Evolutionary conservation across 2,888 invertebrate species (phyloP), one percentile per base, ranked within the genome.

Genomic region (Ophioninae sp.): DNA sequence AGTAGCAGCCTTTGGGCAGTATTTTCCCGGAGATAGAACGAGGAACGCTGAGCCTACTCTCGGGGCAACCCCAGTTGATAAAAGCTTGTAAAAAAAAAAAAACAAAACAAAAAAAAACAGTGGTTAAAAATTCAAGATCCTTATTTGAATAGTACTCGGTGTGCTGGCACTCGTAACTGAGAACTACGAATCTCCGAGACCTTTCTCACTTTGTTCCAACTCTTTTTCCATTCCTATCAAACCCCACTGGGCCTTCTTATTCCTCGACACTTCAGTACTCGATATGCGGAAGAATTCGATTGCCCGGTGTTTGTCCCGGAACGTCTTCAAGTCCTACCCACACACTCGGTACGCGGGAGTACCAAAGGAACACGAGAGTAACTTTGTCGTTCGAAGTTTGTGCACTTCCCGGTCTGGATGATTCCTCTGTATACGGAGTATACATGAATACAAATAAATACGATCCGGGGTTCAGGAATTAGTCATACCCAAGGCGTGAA

Each of bases 201-300:
- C 17, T 50, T 50, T 50, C 50, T 50, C 50, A 17, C 50, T 50
- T 50, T 50, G 13, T 50, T 50, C 13, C 50, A 17, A 5, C 50
- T 8, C 50, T 10, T 17, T 50, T 17, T 50, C 13, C 17, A 3
- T 50, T 13, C 17, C 50, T 13, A 50, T 50, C 13, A 50, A 50
- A 13, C 50, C n/a, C n/a, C 0, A 10, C n/a, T 57, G 6, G 7
- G 7, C 10, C 10, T 37, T 10, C 23, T 1, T 23, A n/a, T 6
- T 67, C 7, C n/a, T 21, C 39, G 17, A 41, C 21, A 13, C 59
- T 21, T 61, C 21, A 39, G 6, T 37, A 69, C 62, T 78, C 70
- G 69, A 79, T 73, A 73, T 73, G 73, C 57, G 41, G 68, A 70
- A 80, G 80, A 83, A 80, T 83, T 83, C 57, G 21, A 65, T 56